Conservation (phyloP, 2,113 vertebrate species). For the Cottus gobio region DNA sequence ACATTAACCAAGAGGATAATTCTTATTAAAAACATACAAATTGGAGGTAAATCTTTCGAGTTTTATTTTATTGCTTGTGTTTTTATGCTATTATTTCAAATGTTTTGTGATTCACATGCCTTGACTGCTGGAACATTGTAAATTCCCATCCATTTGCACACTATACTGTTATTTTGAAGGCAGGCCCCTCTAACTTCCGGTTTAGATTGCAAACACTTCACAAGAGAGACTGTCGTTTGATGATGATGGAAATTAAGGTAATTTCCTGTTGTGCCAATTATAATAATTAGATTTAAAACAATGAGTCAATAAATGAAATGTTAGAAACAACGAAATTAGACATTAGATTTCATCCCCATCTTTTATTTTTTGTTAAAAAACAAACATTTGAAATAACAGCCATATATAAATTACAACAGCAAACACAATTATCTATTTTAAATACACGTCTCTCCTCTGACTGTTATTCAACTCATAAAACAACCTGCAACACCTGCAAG, state of each 20-base stretch:
- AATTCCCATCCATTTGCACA: too few relatives aligned
- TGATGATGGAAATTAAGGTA: background rate
- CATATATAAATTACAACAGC: constrained; percentile 84
- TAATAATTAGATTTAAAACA: background rate
- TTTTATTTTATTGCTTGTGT: too few relatives aligned
- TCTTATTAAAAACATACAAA: too few relatives aligned
- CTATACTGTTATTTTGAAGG: background rate
- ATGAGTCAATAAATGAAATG: background rate
- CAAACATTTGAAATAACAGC: constrained; percentile 70
- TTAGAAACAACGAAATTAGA: background rate
- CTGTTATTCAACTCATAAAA: constrained; percentile 34
- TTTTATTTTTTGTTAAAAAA: constrained; percentile 75
- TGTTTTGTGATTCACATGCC: too few relatives aligned
- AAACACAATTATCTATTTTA: constrained; percentile 78
- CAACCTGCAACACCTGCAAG: background rate
- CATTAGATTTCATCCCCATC: background rate
- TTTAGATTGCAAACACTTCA: background rate
- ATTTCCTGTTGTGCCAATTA: background rate
- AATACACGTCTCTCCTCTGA: constrained; percentile 57
- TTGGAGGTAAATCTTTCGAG: too few relatives aligned
- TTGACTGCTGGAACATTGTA: too few relatives aligned
- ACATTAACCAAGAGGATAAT: too few relatives aligned
- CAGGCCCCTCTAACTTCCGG: background rate
- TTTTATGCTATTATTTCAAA: too few relatives aligned
- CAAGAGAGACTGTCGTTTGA: background rate